Evolutionary conservation across 2,113 vertebrate species (phyloP).

Genomic region (Quiscalus mexicanus): DNA sequence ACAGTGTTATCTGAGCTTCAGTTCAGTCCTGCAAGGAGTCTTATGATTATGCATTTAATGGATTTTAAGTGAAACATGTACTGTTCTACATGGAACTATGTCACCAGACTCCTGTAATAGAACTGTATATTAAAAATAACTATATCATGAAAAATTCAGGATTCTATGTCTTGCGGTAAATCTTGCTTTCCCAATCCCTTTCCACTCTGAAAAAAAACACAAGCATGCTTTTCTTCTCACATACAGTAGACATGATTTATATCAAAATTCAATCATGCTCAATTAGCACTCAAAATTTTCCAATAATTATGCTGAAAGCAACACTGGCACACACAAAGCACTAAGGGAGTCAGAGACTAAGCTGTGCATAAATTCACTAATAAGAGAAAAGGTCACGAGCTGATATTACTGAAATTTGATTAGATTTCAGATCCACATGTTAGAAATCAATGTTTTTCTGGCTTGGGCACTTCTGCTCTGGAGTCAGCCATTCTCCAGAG

Average conservation of each 20-base stretch:
- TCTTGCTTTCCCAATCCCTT: not conserved
- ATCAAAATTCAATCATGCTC: slow-evolving; percentile 69
- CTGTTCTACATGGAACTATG: not conserved
- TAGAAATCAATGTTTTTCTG: slow-evolving; percentile 76
- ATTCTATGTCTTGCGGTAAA: not conserved
- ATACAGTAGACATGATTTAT: not conserved
- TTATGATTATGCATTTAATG: not conserved
- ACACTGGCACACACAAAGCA: slow-evolving; percentile 30
- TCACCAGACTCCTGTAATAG: not conserved
- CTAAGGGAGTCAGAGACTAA: slow-evolving; percentile 60
- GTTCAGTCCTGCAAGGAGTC: not conserved
- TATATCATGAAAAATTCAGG: not conserved
- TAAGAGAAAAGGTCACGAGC: slow-evolving; percentile 77
- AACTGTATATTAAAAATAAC: not conserved
- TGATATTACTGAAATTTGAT: slow-evolving; percentile 78
- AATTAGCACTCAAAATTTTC: slow-evolving; percentile 68
- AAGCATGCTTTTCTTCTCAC: not conserved
- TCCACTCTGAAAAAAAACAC: not conserved
- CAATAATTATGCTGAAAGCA: slow-evolving; percentile 68
- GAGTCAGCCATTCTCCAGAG: slow-evolving; percentile 40
- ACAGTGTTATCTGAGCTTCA: not conserved
- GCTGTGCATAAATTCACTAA: slow-evolving; percentile 74
- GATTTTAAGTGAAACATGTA: slow-evolving; percentile 10
- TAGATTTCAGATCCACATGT: slow-evolving; percentile 65
- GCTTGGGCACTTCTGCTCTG: slow-evolving; percentile 46